Percentiles rank a stretch among this genome's conserved stretches.
Conservation (phyloP, 2,113 vertebrate species). For the Lota lota region DNA sequence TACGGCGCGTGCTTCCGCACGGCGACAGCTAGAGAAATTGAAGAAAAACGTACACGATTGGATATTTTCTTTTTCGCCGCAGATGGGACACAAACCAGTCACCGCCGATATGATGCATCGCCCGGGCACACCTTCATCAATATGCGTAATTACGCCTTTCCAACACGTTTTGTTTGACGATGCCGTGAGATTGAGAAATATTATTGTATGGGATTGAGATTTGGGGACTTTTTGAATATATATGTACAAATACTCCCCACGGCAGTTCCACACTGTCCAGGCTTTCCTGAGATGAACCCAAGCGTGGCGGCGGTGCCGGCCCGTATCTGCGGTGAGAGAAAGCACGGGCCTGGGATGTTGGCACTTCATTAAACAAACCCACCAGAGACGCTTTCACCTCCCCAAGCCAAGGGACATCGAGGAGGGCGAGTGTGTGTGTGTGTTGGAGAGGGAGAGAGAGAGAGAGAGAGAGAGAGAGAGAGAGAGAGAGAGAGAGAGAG, state of each 20-base stretch:
- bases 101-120: conserved; percentile 59
- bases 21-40: conserved; percentile 39
- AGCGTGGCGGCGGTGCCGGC: conserved; percentile 61
- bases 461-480: too few species aligned
- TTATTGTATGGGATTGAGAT: conserved; percentile 40
- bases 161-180: conserved; percentile 25
- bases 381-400: too few species aligned
- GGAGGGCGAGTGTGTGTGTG: too few species aligned
- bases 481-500: too few species aligned
- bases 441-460: too few species aligned
- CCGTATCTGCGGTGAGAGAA: conserved; percentile 63
- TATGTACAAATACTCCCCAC: too few species aligned
- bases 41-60: conserved; percentile 46
- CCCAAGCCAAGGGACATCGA: too few species aligned
- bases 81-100: conserved; percentile 52
- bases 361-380: conserved; percentile 58
- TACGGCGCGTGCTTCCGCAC: conserved; percentile 21
- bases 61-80: conserved; percentile 63
- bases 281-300: conserved; percentile 68
- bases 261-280: conserved; percentile 52
- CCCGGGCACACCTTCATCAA: conserved; percentile 50
- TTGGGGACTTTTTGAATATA: too few species aligned
- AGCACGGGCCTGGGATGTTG: conserved; percentile 56
- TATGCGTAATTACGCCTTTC: conserved; percentile 57
- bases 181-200: conserved; percentile 34